Percentiles rank a stretch among this genome's conserved stretches.
These are phyloP conservation scores for Romanogobio albipinnatus DNA, from an alignment of 2,113 vertebrate genomes.

Conservation along the genomic window DNA sequence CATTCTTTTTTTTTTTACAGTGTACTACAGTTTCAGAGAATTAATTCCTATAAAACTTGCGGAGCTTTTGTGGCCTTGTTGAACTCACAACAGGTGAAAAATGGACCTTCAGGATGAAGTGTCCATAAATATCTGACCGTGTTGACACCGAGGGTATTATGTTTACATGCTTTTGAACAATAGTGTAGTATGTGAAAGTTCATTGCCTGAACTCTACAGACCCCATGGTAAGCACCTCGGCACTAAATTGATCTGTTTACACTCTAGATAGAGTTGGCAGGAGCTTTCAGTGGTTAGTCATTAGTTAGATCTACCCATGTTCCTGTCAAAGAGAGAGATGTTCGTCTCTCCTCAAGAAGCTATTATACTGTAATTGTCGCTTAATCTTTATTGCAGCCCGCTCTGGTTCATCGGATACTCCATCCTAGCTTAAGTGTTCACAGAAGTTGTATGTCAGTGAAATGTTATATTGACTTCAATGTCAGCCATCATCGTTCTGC, in stretches of 20 bases:
- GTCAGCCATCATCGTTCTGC: neutral
- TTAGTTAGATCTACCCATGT: conserved; percentile 30
- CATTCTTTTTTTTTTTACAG: no score
- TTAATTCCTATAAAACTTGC: neutral
- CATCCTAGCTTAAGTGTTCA: conserved; percentile 5
- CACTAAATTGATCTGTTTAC: conserved; percentile 39
- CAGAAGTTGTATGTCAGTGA: conserved; percentile 24
- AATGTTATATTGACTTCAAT: neutral
- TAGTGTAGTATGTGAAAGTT: conserved; percentile 3
- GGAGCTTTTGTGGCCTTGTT: neutral
- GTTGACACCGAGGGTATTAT: neutral
- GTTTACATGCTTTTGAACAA: neutral
- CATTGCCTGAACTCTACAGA: neutral
- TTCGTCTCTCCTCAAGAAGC: conserved; percentile 30
- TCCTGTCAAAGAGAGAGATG: conserved; percentile 30
- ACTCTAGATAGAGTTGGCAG: conserved; percentile 20
- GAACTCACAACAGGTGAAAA: neutral
- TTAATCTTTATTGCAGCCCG: conserved; percentile 17
- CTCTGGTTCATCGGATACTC: conserved; percentile 19
- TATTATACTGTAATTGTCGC: conserved; percentile 28
- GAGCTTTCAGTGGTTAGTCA: conserved; percentile 38
- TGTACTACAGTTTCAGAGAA: neutral
- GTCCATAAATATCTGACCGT: neutral
- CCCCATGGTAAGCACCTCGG: neutral
- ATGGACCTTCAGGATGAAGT: neutral